Conservation (phyloP, 2,888 invertebrate genomes). For the Agelastica alni region DNA sequence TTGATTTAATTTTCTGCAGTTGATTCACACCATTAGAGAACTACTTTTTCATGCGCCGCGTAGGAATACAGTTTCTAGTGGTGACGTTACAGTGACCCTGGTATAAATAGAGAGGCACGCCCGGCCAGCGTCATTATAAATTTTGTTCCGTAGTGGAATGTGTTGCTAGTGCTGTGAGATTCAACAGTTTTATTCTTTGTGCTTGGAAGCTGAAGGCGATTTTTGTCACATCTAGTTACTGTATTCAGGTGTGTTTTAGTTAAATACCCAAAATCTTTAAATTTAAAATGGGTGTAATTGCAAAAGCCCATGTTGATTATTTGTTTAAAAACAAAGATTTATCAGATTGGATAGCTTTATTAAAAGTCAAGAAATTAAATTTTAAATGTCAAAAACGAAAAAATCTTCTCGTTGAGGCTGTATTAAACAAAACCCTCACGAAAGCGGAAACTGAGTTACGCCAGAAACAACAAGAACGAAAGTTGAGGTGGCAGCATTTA, state of each 20-base stretch:
- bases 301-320: slow-evolving; percentile 20
- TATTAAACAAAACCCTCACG: slow-evolving; percentile 64
- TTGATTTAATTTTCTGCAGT: too few species aligned
- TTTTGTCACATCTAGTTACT: slow-evolving; percentile 7
- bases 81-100: slow-evolving; percentile 12
- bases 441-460: slow-evolving; percentile 66
- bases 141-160: slow-evolving; percentile 13
- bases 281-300: slow-evolving; percentile 43
- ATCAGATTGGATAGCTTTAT: slow-evolving; percentile 67
- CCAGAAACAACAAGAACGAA: slow-evolving; percentile 66
- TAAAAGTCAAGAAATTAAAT: slow-evolving; percentile 65
- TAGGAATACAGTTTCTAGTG: slow-evolving; percentile 40
- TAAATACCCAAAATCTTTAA: slow-evolving; percentile 27
- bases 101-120: slow-evolving; percentile 43
- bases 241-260: slow-evolving; percentile 45
- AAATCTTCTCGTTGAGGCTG: slow-evolving; percentile 67
- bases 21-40: too few species aligned
- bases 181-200: neutral
- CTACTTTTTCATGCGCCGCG: slow-evolving; percentile 44
- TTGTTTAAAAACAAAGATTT: slow-evolving; percentile 61
- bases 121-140: slow-evolving; percentile 32
- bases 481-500: slow-evolving; percentile 61
- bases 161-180: slow-evolving; percentile 26
- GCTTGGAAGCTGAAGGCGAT: slow-evolving; percentile 7
- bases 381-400: slow-evolving; percentile 64